Conservation (phyloP, 2,113 vertebrate species). For the Scomber colias region DNA sequence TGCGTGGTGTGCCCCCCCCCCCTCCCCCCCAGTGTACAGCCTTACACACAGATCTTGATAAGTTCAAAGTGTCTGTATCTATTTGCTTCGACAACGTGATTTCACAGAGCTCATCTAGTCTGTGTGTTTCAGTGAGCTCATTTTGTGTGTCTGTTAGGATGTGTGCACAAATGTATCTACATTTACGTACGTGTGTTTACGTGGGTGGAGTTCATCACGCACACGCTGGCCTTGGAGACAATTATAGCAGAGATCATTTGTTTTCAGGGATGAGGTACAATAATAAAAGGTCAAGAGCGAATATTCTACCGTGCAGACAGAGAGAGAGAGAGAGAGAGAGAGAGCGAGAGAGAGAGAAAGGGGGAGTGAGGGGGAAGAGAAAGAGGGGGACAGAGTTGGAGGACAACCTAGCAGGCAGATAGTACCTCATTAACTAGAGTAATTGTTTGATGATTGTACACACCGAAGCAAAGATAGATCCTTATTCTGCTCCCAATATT, state of each 20-base stretch:
- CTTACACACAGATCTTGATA: slow-evolving; percentile 41
- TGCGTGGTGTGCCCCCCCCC: neutral
- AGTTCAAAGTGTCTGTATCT: slow-evolving; percentile 48
- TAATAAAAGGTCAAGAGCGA: slow-evolving; percentile 68
- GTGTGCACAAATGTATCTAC: slow-evolving; percentile 16
- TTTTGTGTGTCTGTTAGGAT: slow-evolving; percentile 8
- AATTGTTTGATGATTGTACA: slow-evolving; percentile 75
- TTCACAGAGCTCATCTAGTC: slow-evolving; percentile 38
- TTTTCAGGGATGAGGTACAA: slow-evolving; percentile 58
- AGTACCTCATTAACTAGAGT: slow-evolving; percentile 70
- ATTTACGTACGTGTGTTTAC: slow-evolving; percentile 37
- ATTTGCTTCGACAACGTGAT: slow-evolving; percentile 27
- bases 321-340: neutral
- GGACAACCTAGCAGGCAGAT: slow-evolving; percentile 49
- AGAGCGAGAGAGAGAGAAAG: slow-evolving; percentile 14
- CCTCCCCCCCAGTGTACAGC: neutral
- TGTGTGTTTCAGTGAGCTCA: slow-evolving; percentile 14
- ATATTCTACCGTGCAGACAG: slow-evolving; percentile 24
- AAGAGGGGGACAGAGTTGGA: slow-evolving; percentile 15
- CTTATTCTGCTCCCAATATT: slow-evolving; percentile 50
- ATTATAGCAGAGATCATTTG: slow-evolving; percentile 70
- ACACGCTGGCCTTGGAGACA: slow-evolving; percentile 49
- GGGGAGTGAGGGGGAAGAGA: neutral
- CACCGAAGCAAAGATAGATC: slow-evolving; percentile 54
- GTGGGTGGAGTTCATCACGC: slow-evolving; percentile 1